Conservation (phyloP, 2,888 invertebrate genomes). For the Drosophila picticornis region DNA sequence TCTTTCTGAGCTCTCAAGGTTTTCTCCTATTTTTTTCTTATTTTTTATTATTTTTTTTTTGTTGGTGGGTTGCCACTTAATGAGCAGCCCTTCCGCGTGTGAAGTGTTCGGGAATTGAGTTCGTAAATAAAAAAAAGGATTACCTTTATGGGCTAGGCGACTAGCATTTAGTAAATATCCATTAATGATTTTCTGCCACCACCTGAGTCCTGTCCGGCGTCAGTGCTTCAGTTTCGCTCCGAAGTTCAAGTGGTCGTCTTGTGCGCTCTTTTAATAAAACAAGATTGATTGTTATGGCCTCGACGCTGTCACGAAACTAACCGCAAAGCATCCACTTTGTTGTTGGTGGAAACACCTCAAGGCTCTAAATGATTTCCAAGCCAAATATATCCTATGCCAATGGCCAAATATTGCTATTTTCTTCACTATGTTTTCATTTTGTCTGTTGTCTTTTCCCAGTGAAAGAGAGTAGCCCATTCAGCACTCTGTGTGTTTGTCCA, state of each 20-base stretch:
- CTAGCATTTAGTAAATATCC: constrained; percentile 44
- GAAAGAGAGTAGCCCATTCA: not conserved
- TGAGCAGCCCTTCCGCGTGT: constrained; percentile 57
- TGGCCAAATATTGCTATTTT: constrained; percentile 40
- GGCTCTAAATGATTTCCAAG: constrained; percentile 62
- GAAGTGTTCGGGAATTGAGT: constrained; percentile 58
- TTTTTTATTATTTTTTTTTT: no score
- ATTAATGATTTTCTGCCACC: constrained; percentile 60
- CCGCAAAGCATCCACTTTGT: constrained; percentile 30
- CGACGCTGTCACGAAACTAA: constrained; percentile 30
- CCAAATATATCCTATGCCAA: constrained; percentile 36
- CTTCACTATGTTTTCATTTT: constrained; percentile 7
- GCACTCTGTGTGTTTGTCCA: not conserved
- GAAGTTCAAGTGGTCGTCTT: constrained; percentile 33
- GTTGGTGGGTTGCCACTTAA: constrained; percentile 44
- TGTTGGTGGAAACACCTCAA: constrained; percentile 5
- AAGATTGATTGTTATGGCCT: constrained; percentile 73
- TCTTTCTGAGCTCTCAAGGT: constrained; percentile 40
- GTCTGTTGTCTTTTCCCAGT: not conserved
- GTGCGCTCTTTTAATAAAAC: constrained; percentile 58
- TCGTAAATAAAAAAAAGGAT: constrained; percentile 75
- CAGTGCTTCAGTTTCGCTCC: constrained; percentile 9
- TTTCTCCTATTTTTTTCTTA: not conserved
- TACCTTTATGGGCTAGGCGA: constrained; percentile 41
- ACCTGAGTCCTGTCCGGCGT: constrained; percentile 41